Percentiles rank a stretch among this genome's conserved stretches.
Conservation (phyloP, 2,113 vertebrate species). For the Python bivittatus region DNA sequence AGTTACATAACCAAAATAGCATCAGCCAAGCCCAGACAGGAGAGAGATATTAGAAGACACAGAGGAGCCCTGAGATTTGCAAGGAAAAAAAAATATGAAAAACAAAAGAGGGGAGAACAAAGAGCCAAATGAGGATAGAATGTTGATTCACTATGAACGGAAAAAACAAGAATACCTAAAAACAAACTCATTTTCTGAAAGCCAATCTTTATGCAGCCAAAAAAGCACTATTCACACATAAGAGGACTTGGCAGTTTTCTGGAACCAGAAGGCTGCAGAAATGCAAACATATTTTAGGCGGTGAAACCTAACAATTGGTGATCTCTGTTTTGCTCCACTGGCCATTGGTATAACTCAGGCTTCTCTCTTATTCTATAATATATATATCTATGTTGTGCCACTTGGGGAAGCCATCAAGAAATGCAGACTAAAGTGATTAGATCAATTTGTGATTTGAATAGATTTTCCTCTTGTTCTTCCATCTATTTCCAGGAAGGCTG, state of each 20-base stretch:
- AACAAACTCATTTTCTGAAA: background rate
- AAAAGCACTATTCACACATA: background rate
- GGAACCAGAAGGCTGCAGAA: background rate
- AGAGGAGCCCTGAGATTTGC: background rate
- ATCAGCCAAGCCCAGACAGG: background rate
- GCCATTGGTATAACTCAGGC: background rate
- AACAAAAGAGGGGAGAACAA: background rate
- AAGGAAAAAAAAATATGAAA: background rate
- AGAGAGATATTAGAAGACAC: background rate
- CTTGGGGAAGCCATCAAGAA: background rate
- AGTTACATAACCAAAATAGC: background rate
- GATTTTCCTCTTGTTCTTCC: background rate
- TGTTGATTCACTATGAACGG: background rate
- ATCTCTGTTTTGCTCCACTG: background rate
- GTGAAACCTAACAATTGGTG: background rate
- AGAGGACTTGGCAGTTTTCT: background rate
- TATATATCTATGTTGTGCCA: background rate
- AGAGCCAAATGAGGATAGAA: background rate
- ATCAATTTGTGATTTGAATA: background rate
- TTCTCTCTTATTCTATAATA: background rate
- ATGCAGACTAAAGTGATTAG: background rate
- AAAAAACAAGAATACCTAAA: background rate
- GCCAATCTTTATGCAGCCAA: background rate
- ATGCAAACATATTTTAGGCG: background rate
- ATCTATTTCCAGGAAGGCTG: background rate